Evolutionary conservation across 2,797 vertebrate genomes (phyloP), one percentile per base, ranked within the genome.

Genomic region (Ambastaia sidthimunki): DNA sequence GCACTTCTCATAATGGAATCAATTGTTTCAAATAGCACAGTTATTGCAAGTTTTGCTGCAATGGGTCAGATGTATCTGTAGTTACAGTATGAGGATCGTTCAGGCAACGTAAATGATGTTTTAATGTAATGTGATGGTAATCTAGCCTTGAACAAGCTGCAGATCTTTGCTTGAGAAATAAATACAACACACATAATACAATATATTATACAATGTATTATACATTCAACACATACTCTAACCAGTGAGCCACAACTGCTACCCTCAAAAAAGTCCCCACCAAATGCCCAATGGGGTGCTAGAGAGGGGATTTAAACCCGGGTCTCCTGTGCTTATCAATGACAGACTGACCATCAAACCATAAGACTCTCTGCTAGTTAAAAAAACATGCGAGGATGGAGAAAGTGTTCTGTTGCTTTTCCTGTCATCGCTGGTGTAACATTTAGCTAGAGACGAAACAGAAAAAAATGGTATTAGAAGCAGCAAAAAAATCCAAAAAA

Each of bases 1-100:
- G 90, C 91, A 91, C 90, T 92, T 88, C 88, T 87, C 87, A 89
- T 85, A 92, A 90, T 88, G 82, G 84, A 92, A 89, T 89, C 89
- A 90, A 90, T 92, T 93, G 60, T 62, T 79, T 47, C 59, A 79
- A 79, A 72, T 59, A 19, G 71, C 15, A 47, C 57, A 50, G 19
- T 62, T 47, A 37, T 18, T 34, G 3, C 0, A 67, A 70, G 37
- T 25, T 72, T 10, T 44, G 47, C 19, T 16, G 19, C 11, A 10
- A 54, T 9, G 21, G 57, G 60, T 65, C 31, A 47, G 15, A 44
- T 55, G 31, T 28, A 15, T 37, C 48, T 41, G 16, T 34, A 18
- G 66, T 65, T 28, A 63, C 28, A 78, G 37, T 16, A 3, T 69
- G 47, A 63, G 0, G 28, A 37, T 37, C 21, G 25, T 52, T 65